Evolutionary conservation across 2,113 vertebrate genomes (phyloP), one percentile per base, ranked within the genome.

Genomic region (Anser brachyrhynchus): DNA sequence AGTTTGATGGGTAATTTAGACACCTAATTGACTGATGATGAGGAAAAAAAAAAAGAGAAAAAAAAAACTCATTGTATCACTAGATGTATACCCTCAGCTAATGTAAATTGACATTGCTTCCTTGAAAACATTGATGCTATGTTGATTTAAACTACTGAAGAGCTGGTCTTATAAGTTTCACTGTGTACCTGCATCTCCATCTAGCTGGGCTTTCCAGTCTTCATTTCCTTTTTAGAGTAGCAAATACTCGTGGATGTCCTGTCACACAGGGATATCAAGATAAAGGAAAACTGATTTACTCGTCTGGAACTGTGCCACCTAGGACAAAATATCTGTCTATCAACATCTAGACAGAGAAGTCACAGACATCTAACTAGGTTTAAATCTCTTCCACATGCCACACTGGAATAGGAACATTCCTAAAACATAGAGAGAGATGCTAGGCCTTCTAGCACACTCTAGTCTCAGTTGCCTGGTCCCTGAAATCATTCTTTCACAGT

Each of bases 181-280:
- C 26, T 52, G 17, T 49, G 25, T 16, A 55, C 20, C n/a, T 46
- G 7, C 9, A 61, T 20, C 7, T 65, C 13, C 26, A 9, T 17
- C 9, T 13, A 13, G 46, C 26, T 64, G 29, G 44, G 18, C 8
- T 33, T 78, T 52, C 33, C 43, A 75, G 11, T 7, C 28, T 44
- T 29, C 33, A 4, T 18, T 86, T 81, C 14, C 43, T 16, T 89
- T 69, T 52, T 31, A 35, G 9, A 55, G 19, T 22, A 62, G 21
- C 41, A 5, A 6, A 9, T 81, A 61, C 65, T 75, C 11, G 25
- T 31, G 8, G 11, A 65, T 52, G 3, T 52, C 49, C 17, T 52
- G 25, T 65, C 18, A 65, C 5, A 55, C 10, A 3, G 4, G 4
- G 4, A 49, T 52, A 66, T 26, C 0, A 3, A 57, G 33, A 13